Base-by-base conservation (phyloP, 2,888 invertebrate genomes). In the Campaea margaritaria region DNA sequence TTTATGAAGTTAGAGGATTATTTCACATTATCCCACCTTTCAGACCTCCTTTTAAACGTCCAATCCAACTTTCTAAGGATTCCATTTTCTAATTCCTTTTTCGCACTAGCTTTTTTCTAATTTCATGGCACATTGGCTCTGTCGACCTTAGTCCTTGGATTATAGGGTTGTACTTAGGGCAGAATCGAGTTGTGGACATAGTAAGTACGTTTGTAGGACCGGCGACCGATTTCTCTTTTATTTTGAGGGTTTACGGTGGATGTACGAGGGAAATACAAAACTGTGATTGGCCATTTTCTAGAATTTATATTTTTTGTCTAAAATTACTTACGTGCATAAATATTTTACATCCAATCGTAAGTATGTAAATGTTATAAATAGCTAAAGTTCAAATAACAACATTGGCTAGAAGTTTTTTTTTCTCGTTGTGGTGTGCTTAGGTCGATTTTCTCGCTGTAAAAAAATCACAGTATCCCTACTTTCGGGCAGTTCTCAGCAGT, bases 51-150 rank as follows among this genome's bases (percentile, higher is more conserved):
- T 43, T 27, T 27, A 41, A 42, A 42, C 16, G 28, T 51, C 46
- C 47, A 47, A 55, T 60, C 55, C 47, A 50, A 60, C 51, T 55
- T 55, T 46, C 51, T 47, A 34, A 61, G 60, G 51, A 51, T 55
- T 61, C 55, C 12, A 39, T 51, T 56, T 61, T 56, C 60, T 56
- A 55, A 61, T 61, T 55, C 51, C 51, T 43, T 10, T 55, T 52
- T 42, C 46, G 34, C 27, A 9, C 50, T 49, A 42, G 36, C 16
- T 31, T 44, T 48, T n/a, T 49, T 61, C 43, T 56, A 52, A 56
- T 61, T 52, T 61, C 39, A 55, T 27, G 55, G 14, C 28, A 46
- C 55, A 56, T 51, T 56, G 31, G 38, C n/a, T 43, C 39, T 41
- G 50, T 44, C 15, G 55, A 56, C 47, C 43, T 56, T 51, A 15